Conservation (phyloP, 1,140 invertebrate species). For the Plectus sambesii region DNA sequence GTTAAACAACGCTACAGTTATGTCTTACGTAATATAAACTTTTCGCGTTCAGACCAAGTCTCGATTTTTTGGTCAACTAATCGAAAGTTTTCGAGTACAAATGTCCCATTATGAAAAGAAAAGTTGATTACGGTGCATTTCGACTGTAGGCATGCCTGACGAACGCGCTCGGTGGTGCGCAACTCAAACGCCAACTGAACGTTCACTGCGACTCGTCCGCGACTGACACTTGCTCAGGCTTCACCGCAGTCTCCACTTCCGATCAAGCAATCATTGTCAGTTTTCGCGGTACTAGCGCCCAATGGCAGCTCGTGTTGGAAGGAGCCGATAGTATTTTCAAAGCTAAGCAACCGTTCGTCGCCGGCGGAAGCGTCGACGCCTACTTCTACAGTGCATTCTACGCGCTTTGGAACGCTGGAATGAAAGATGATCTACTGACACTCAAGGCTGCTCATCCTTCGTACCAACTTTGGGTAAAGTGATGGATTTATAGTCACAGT, state of each 20-base stretch:
- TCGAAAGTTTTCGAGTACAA: too few species aligned
- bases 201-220: constrained; percentile 16
- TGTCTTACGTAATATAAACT: too few species aligned
- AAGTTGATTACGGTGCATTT: too few species aligned
- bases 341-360: constrained; percentile 19
- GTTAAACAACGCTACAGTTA: too few species aligned
- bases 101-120: too few species aligned
- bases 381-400: constrained; percentile 28
- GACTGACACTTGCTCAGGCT: constrained; percentile 17
- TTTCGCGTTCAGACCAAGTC: too few species aligned
- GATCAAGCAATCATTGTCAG: constrained; percentile 23
- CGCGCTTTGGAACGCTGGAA: constrained; percentile 21
- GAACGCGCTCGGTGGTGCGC: too few species aligned
- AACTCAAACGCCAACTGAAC: too few species aligned
- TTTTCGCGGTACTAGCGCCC: constrained; percentile 21
- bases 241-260: constrained; percentile 19
- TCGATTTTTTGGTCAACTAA: too few species aligned
- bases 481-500: too few species aligned
- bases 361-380: constrained; percentile 18
- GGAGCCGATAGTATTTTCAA: constrained; percentile 17
- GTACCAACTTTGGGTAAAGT: constrained; percentile 25
- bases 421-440: constrained; percentile 23
- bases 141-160: too few species aligned
- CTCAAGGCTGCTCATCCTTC: constrained; percentile 16
- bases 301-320: constrained; percentile 19